These are phyloP conservation scores for Brassicogethes aeneus DNA, from an alignment of 2,888 invertebrate genomes.

Conservation along the genomic window DNA sequence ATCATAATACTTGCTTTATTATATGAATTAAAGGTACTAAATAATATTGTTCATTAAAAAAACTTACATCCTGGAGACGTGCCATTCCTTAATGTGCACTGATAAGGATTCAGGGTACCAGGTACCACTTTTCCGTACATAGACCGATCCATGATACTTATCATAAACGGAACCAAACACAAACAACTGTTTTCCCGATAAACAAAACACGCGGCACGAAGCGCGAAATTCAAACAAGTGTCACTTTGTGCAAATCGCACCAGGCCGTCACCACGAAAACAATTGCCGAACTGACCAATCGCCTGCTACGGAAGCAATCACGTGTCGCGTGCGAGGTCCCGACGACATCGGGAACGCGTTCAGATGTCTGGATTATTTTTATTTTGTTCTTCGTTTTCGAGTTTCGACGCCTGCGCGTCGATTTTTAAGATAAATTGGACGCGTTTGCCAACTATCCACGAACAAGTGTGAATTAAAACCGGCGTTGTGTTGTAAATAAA, in stretches of 20 bases:
- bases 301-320: constrained; percentile 8
- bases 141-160: constrained; percentile 88
- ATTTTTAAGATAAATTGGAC: no score
- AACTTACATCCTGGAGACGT: constrained; percentile 82
- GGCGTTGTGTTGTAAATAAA: no score
- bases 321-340: constrained; percentile 6
- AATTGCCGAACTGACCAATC: constrained; percentile 8
- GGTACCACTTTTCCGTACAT: constrained; percentile 85
- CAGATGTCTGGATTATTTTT: background rate
- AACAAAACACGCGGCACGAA: constrained; percentile 1
- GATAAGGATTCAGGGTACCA: constrained; percentile 76
- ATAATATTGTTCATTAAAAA: no score
- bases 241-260: constrained; percentile 9
- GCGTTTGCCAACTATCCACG: no score
- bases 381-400: background rate
- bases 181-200: constrained; percentile 1
- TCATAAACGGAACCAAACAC: background rate
- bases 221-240: constrained; percentile 23
- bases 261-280: constrained; percentile 5
- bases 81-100: constrained; percentile 75
- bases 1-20: no score
- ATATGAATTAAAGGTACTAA: no score
- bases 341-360: background rate
- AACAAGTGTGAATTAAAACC: no score
- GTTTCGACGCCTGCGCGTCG: background rate